Evolutionary conservation across 2,888 invertebrate species (phyloP), one percentile per base, ranked within the genome.

Genomic region (Vesta saturnalis): DNA sequence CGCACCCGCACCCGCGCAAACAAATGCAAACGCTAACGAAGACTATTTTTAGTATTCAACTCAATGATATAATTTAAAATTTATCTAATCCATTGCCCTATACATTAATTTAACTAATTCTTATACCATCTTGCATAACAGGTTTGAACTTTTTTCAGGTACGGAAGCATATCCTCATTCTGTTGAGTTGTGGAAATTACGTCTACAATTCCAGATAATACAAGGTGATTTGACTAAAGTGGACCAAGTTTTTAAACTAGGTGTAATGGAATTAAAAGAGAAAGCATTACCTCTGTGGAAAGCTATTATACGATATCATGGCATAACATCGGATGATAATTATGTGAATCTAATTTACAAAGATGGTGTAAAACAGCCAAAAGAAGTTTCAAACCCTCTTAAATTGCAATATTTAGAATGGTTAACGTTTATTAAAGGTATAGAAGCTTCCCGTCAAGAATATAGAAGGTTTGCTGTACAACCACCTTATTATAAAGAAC

Each of bases 341-440:
- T 80, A 82, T 70, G 79, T 83, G 2, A 83, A 85, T 69, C 76
- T 80, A 54, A 78, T 86, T 60, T 87, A 84, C 67, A 77, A 82
- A 73, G 79, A 83, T 23, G 86, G 83, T 6, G 74, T 88, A 64
- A 85, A 82, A 72, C 86, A 87, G 76, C 86, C 88, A 70, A 83
- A 83, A 75, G 81, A 80, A 66, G 83, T 89, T 52, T 77, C 88
- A 1, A 80, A 86, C 67, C 82, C 85, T 21, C 82, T 91, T 19
- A 90, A 90, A 81, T 88, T 90, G 0, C 85, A 86, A 74, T 88
- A 90, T 64, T 81, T 92, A 0, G 86, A 89, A 76, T 90, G 90
- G 88, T 74, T 87, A 19, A 74, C 73, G 3, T 66, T 80, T 47
- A 62, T 70, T 5, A 77, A 77, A 72, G 88, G 88, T 22, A 84